These are phyloP conservation scores for Diabrotica balteata DNA, from an alignment of 2,888 invertebrate species.

Conservation along the genomic window DNA sequence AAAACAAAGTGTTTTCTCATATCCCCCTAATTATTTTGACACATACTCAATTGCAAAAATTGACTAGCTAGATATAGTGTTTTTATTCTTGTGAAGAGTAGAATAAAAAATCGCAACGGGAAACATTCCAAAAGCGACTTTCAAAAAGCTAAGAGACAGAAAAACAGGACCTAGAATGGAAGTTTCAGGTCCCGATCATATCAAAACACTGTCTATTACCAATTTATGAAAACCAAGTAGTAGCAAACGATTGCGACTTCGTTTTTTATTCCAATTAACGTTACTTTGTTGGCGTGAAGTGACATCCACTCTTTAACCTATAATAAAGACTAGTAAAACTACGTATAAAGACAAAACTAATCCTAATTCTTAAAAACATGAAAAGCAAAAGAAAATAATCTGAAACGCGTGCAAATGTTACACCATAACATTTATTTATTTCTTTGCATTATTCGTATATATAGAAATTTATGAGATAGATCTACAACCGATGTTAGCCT, in stretches of 20 bases:
- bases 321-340: too few species aligned
- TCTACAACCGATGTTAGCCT: too few species aligned
- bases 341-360: too few species aligned
- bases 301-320: too few species aligned
- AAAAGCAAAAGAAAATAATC: too few species aligned
- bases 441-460: too few species aligned
- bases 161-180: conserved; percentile 1
- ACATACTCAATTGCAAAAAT: conserved; percentile 23
- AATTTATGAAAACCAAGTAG: background rate
- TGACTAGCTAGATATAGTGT: conserved; percentile 26
- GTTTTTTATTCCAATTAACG: too few species aligned
- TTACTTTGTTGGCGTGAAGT: too few species aligned
- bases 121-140: conserved; percentile 10
- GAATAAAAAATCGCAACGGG: conserved; percentile 16
- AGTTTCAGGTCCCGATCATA: background rate
- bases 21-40: conserved; percentile 21
- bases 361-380: too few species aligned
- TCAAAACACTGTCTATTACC: conserved; percentile 2
- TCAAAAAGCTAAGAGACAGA: conserved; percentile 6
- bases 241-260: background rate
- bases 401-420: too few species aligned
- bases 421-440: too few species aligned
- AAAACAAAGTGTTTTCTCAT: conserved; percentile 1
- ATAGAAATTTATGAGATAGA: too few species aligned
- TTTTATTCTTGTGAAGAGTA: conserved; percentile 11